Evolutionary conservation across 1,140 invertebrate species (phyloP), one percentile per base, ranked within the genome.

Genomic region (Coenobita brevimanus): DNA sequence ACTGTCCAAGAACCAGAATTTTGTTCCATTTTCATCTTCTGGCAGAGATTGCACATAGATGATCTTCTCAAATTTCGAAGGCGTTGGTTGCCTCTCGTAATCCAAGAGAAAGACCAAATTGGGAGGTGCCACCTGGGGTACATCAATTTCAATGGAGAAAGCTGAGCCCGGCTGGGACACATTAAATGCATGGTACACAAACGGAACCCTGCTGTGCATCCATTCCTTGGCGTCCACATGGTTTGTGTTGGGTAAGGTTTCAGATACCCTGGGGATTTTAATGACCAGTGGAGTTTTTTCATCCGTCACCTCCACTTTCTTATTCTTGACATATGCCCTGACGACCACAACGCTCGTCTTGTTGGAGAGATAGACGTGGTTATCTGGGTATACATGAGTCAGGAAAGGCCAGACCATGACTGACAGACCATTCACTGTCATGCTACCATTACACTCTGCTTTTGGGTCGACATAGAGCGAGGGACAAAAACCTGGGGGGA

Each of bases 131-230:
- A 46, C 62, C 24, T 62, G 54, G 0, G n/a, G 24, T 54, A 43
- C 27, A 33, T 10, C 10, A 21, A 83, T 57, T 27, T 83, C 81
- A 21, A 83, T n/a, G 0, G 81, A 71, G 50, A 83, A 83, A 57
- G 64, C 81, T 27, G 81, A 83, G 50, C 41, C 24, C 2, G 21
- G 17, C 15, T 50, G 71, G 30, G 64, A n/a, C 6, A 83, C 36
- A 67, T 71, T 83, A 36, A 83, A 83, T 3, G 24, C 3, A 57
- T 83, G 81, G 33, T 83, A 83, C 46, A 83, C 67, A 38, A 83
- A 57, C 15, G 81, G 81, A 27, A 83, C 21, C 69, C 33, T 38
- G 27, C 3, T n/a, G 38, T 54, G 46, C 10, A 83, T 46, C 1
- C 2, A 6, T 10, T 67, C 67, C 17, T 57, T 83, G 15, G 41